These are phyloP conservation scores for Orchestia grillus DNA, from an alignment of 1,140 invertebrate species.

Conservation along the genomic window DNA sequence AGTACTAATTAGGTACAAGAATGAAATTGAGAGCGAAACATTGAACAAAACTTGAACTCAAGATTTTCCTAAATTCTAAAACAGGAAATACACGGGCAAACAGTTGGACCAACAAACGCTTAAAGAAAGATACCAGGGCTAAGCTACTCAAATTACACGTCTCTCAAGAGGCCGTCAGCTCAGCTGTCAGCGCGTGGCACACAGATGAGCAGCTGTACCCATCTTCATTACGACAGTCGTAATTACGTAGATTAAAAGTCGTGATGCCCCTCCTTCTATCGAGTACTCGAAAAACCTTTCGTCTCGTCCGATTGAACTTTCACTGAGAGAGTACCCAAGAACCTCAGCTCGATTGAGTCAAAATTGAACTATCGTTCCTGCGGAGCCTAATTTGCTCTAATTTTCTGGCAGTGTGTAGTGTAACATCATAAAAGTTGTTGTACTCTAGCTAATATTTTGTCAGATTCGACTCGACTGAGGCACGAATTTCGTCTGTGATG, in stretches of 20 bases:
- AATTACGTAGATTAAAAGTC: slow-evolving; percentile 26
- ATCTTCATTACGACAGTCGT: slow-evolving; percentile 36
- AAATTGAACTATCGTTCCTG: too few relatives aligned
- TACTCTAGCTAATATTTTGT: background rate
- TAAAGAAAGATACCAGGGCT: background rate
- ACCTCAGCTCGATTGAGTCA: too few relatives aligned
- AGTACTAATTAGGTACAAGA: background rate
- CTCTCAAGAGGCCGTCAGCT: slow-evolving; percentile 8
- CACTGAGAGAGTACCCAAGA: too few relatives aligned
- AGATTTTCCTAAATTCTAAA: background rate
- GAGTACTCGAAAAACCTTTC: background rate
- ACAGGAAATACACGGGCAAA: background rate
- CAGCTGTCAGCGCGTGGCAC: background rate
- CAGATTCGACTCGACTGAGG: background rate
- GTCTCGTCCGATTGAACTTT: too few relatives aligned
- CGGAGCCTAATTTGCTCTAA: too few relatives aligned
- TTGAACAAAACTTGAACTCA: background rate
- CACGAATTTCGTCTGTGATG: background rate
- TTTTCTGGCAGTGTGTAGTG: too few relatives aligned
- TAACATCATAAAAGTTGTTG: background rate
- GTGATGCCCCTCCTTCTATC: background rate
- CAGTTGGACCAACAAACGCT: background rate
- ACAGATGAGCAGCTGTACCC: background rate
- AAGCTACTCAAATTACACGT: background rate
- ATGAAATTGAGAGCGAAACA: background rate